phyloP scores from a whole-genome alignment of 2,797 vertebrate species.

The Miichthys miiuy region DNA sequence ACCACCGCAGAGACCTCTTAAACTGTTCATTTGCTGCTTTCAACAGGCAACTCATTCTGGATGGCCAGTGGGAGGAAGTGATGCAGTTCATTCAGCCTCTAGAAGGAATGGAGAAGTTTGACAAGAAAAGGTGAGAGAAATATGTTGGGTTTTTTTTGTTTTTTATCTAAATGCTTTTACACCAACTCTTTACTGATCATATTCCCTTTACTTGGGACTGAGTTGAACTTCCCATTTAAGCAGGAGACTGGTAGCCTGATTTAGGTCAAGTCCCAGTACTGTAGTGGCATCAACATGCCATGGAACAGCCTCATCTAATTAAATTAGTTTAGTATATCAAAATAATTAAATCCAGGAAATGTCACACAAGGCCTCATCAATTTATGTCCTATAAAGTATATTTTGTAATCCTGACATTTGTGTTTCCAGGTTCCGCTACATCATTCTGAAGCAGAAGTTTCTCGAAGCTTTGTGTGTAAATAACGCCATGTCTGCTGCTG shows the following conservation, averaged over 20 bases:
- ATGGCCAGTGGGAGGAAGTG: slow-evolving; percentile 98
- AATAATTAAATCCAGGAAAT: neutral
- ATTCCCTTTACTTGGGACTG: neutral
- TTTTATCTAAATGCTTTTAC: neutral
- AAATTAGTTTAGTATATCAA: neutral
- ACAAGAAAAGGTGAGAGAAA: slow-evolving; percentile 91
- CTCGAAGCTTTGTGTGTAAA: slow-evolving; percentile 97
- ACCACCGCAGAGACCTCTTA: neutral
- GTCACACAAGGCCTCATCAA: neutral
- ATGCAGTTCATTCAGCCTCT: slow-evolving; percentile 98
- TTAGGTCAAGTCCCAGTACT: slow-evolving; percentile 22
- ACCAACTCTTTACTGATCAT: neutral
- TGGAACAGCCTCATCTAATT: neutral
- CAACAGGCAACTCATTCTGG: slow-evolving; percentile 93
- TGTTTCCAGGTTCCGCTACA: slow-evolving; percentile 92
- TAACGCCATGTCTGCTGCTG: slow-evolving; percentile 94
- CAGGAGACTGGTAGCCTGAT: slow-evolving; percentile 14
- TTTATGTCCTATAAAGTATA: neutral
- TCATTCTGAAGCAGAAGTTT: slow-evolving; percentile 97
- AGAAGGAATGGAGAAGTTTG: slow-evolving; percentile 97
- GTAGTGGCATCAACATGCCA: neutral
- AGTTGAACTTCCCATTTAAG: slow-evolving; percentile 5
- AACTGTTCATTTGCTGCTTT: slow-evolving; percentile 47
- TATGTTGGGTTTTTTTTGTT: neutral
- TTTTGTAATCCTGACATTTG: slow-evolving; percentile 19